phyloP scores from a whole-genome alignment of 2,888 invertebrate species.

The Epiperipatus broadwayi region DNA sequence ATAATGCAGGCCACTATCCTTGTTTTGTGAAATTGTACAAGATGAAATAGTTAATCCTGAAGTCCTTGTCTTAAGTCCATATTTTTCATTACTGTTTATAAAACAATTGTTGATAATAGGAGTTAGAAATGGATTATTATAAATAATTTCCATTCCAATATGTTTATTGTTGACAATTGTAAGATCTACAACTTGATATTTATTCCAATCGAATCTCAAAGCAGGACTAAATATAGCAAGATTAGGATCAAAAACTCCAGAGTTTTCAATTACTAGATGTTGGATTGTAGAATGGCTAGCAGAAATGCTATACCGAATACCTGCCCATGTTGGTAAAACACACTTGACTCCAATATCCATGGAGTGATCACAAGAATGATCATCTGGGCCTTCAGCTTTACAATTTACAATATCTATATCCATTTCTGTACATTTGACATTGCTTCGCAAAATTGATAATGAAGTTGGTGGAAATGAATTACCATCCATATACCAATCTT shows the following conservation, averaged over 20 bases:
- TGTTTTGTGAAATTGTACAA: constrained; percentile 60
- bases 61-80: constrained; percentile 73
- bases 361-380: constrained; percentile 67
- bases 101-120: too few species aligned
- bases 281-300: constrained; percentile 70
- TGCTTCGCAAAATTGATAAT: constrained; percentile 35
- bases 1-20: constrained; percentile 69
- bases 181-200: constrained; percentile 31
- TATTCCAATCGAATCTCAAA: constrained; percentile 48
- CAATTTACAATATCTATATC: constrained; percentile 78
- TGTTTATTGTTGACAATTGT: constrained; percentile 64
- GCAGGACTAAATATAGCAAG: too few species aligned
- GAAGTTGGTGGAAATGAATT: background rate
- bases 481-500: constrained; percentile 61
- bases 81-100: constrained; percentile 61
- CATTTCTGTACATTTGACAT: constrained; percentile 72
- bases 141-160: constrained; percentile 79
- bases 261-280: constrained; percentile 67
- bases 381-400: constrained; percentile 40
- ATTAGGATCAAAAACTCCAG: constrained; percentile 86
- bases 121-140: too few species aligned
- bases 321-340: constrained; percentile 82
- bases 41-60: constrained; percentile 56
- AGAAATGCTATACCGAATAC: constrained; percentile 66
- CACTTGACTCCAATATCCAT: constrained; percentile 70